phyloP scores from a whole-genome alignment of 1,140 invertebrate species.

The Listronotus oregonensis region DNA sequence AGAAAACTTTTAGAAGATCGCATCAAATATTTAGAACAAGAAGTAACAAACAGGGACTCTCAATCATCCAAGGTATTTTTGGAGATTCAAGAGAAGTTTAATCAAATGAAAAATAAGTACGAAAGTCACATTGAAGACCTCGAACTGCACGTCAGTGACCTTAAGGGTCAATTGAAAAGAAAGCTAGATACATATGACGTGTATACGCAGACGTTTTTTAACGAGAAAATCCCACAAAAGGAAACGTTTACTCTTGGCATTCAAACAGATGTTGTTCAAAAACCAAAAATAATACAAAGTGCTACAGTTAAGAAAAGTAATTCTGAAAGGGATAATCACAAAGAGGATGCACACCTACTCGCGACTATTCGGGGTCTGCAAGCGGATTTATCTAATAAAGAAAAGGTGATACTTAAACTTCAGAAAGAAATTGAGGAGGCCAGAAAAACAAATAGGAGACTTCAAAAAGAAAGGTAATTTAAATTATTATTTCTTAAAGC shows the following conservation, averaged over 20 bases:
- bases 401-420: slow-evolving; percentile 70
- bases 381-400: slow-evolving; percentile 71
- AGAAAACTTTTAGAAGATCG: slow-evolving; percentile 71
- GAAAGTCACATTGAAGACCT: slow-evolving; percentile 73
- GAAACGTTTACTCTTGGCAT: slow-evolving; percentile 41
- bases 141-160: slow-evolving; percentile 64
- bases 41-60: slow-evolving; percentile 69
- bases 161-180: slow-evolving; percentile 51
- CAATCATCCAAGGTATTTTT: slow-evolving; percentile 70
- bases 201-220: slow-evolving; percentile 50
- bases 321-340: slow-evolving; percentile 47
- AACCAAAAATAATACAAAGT: background rate
- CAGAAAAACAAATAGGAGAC: slow-evolving; percentile 71
- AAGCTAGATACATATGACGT: slow-evolving; percentile 50
- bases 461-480: slow-evolving; percentile 69
- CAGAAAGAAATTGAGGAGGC: slow-evolving; percentile 75
- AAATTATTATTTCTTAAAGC: background rate
- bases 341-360: slow-evolving; percentile 75
- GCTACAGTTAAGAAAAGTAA: background rate
- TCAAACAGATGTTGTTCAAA: slow-evolving; percentile 41
- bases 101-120: slow-evolving; percentile 76
- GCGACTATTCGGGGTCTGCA: slow-evolving; percentile 79
- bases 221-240: slow-evolving; percentile 47
- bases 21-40: slow-evolving; percentile 69
- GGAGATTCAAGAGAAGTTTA: slow-evolving; percentile 73